Evolutionary conservation across 1,140 invertebrate genomes (phyloP).

Genomic region (Diabrotica undecimpunctata): DNA sequence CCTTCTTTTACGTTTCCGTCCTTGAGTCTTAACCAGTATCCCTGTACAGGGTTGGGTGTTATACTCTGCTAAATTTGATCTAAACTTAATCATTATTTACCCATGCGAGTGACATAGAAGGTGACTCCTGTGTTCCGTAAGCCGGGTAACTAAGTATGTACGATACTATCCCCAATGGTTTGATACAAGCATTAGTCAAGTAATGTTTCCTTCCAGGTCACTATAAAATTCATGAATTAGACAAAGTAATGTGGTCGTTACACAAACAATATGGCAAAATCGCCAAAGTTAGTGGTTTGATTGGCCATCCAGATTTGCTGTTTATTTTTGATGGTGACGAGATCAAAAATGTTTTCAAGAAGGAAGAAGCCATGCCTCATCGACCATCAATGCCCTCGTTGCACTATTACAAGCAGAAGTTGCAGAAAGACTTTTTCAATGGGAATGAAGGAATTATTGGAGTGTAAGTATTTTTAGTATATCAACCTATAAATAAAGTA

Average conservation of each 20-base stretch:
- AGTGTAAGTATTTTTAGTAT: conserved; percentile 58
- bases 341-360: conserved; percentile 69
- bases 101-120: too few relatives aligned
- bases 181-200: too few relatives aligned
- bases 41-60: too few relatives aligned
- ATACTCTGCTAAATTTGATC: too few relatives aligned
- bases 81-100: too few relatives aligned
- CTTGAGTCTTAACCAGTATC: too few relatives aligned
- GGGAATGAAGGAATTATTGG: conserved; percentile 72
- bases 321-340: conserved; percentile 75
- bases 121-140: too few relatives aligned
- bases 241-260: conserved; percentile 67
- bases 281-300: conserved; percentile 68
- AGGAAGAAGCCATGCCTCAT: conserved; percentile 72
- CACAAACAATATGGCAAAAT: conserved; percentile 65
- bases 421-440: conserved; percentile 70
- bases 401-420: conserved; percentile 71
- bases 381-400: conserved; percentile 76
- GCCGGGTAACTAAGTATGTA: too few relatives aligned
- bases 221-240: conserved; percentile 69
- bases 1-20: too few relatives aligned
- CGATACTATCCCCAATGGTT: too few relatives aligned
- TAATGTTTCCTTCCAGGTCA: conserved; percentile 51
- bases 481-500: too few relatives aligned
- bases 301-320: conserved; percentile 74